Evolutionary conservation across 2,113 vertebrate genomes (phyloP).

Genomic region (Hippocampus guttulatus): DNA sequence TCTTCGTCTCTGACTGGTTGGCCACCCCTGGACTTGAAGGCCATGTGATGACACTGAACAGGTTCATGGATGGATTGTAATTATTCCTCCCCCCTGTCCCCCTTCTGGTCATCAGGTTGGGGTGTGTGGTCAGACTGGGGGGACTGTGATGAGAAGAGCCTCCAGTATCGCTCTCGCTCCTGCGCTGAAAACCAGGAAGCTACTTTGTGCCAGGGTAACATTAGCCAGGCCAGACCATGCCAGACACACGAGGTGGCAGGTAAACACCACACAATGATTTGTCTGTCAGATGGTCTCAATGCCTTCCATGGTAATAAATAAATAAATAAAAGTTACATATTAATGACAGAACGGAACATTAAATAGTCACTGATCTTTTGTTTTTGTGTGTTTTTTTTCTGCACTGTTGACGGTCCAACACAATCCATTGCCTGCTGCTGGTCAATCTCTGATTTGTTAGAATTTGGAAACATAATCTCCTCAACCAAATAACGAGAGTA

Average conservation of each 20-base stretch:
- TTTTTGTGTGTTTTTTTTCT: too few relatives aligned
- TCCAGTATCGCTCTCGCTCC: slow-evolving; percentile 77
- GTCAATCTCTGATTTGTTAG: too few relatives aligned
- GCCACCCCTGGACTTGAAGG: too few relatives aligned
- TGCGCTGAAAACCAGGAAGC: slow-evolving; percentile 74
- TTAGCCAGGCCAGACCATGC: slow-evolving; percentile 83
- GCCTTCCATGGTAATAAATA: neutral
- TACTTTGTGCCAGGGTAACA: slow-evolving; percentile 80
- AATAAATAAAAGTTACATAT: neutral
- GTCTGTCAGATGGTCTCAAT: neutral
- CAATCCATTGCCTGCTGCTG: too few relatives aligned
- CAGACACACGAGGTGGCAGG: slow-evolving; percentile 82
- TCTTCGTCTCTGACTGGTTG: too few relatives aligned
- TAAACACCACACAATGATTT: slow-evolving; percentile 40
- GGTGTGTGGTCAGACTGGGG: slow-evolving; percentile 88
- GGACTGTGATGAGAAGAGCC: slow-evolving; percentile 79
- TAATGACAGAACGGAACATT: neutral
- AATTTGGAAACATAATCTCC: too few relatives aligned
- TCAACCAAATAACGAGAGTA: too few relatives aligned
- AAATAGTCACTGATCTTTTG: neutral
- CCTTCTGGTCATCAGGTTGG: slow-evolving; percentile 72
- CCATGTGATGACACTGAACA: neutral
- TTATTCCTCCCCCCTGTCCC: neutral
- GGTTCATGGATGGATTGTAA: neutral
- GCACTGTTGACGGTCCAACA: too few relatives aligned